Evolutionary conservation across 2,888 invertebrate species (phyloP).

Genomic region (Agapostemon virescens): DNA sequence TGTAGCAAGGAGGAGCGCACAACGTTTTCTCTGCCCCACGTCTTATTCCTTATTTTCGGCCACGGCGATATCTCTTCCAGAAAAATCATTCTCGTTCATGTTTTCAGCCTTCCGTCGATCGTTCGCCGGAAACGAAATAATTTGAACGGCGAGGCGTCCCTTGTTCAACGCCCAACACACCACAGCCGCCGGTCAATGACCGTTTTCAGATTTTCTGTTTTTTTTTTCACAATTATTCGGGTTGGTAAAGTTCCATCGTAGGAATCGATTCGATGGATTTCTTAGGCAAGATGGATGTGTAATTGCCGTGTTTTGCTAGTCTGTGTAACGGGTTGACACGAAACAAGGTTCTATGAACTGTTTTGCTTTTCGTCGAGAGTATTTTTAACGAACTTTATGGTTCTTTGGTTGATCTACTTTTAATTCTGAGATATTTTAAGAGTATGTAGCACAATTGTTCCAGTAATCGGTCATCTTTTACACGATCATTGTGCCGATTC

Average conservation of each 20-base stretch:
- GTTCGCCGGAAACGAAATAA: not conserved
- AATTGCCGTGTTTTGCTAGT: not conserved
- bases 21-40: not conserved
- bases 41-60: slow-evolving; percentile 11
- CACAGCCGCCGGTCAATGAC: no score
- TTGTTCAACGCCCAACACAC: no score
- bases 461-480: not conserved
- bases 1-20: slow-evolving; percentile 19
- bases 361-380: not conserved
- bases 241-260: no score
- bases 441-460: not conserved
- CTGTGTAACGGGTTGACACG: not conserved
- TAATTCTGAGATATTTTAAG: not conserved
- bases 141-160: not conserved
- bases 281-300: no score
- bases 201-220: no score
- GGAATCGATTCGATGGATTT: no score
- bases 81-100: not conserved
- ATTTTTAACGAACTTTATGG: not conserved
- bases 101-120: not conserved
- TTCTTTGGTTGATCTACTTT: not conserved
- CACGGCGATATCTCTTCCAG: not conserved
- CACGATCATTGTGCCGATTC: not conserved
- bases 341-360: not conserved
- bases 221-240: no score